Conservation (phyloP, 2,888 invertebrate genomes). For the Aphidius colemani region DNA sequence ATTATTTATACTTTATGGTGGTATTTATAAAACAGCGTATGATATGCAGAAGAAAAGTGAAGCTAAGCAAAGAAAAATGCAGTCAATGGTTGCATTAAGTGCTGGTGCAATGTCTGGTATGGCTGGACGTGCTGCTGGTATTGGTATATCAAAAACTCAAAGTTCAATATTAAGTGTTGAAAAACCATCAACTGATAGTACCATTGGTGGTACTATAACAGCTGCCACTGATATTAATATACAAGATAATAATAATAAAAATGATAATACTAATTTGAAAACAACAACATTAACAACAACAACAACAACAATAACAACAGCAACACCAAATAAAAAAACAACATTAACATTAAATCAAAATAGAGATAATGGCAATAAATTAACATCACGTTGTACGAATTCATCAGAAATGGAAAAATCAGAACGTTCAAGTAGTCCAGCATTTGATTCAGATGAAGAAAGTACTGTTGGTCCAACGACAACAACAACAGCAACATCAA, state of each 20-base stretch:
- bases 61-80: conserved; percentile 94
- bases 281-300: conserved; percentile 14
- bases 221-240: conserved; percentile 55
- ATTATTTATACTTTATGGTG: conserved; percentile 92
- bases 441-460: conserved; percentile 95
- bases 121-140: conserved; percentile 86
- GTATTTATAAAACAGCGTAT: conserved; percentile 96
- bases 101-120: conserved; percentile 90
- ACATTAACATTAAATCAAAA: conserved; percentile 32
- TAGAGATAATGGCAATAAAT: conserved; percentile 38
- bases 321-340: conserved; percentile 33
- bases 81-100: conserved; percentile 89
- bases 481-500: conserved; percentile 46
- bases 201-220: conserved; percentile 32
- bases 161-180: conserved; percentile 70
- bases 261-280: conserved; percentile 8
- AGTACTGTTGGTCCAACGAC: conserved; percentile 64
- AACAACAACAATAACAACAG: conserved; percentile 12
- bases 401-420: conserved; percentile 70
- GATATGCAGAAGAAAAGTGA: conserved; percentile 97
- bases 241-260: conserved; percentile 34
- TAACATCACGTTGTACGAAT: conserved; percentile 46
- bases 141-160: conserved; percentile 79
- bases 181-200: conserved; percentile 62
- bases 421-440: conserved; percentile 88